Evolutionary conservation across 2,888 invertebrate species (phyloP).

Genomic region (Cybosia mesomella): DNA sequence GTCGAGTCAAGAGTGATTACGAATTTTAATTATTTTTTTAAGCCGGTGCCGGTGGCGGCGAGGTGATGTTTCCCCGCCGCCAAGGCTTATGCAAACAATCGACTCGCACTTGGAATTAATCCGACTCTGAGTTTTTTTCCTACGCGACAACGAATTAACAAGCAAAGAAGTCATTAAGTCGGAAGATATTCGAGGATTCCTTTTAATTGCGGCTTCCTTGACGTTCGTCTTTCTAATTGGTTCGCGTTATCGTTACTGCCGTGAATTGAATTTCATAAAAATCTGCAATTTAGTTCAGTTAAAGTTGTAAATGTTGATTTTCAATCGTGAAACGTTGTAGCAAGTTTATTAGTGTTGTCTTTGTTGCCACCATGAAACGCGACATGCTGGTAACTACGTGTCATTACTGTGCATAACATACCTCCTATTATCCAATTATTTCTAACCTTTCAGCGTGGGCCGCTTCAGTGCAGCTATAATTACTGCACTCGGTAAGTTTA

Average conservation of each 20-base stretch:
- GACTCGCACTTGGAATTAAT: conserved; percentile 87
- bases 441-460: conserved; percentile 82
- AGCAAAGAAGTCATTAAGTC: conserved; percentile 87
- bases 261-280: conserved; percentile 74
- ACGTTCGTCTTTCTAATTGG: conserved; percentile 84
- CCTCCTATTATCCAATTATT: conserved; percentile 84
- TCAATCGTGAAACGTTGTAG: conserved; percentile 17
- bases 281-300: conserved; percentile 43
- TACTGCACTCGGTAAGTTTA: conserved; percentile 76
- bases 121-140: conserved; percentile 81
- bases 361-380: conserved; percentile 52
- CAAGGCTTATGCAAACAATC: conserved; percentile 87
- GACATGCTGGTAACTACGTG: conserved; percentile 68
- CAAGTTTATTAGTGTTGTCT: conserved; percentile 32
- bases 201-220: conserved; percentile 85
- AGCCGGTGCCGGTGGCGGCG: conserved; percentile 86
- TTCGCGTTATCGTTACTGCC: conserved; percentile 77
- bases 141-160: conserved; percentile 87
- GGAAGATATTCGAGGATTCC: conserved; percentile 85
- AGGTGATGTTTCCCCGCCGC: conserved; percentile 84
- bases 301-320: conserved; percentile 28
- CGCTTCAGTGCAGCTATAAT: conserved; percentile 72
- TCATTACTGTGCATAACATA: conserved; percentile 79
- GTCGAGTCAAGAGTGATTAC: conserved; percentile 86
- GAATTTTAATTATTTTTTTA: conserved; percentile 88